Conservation (phyloP, 1,140 invertebrate species). For the Olivierus martensii region DNA sequence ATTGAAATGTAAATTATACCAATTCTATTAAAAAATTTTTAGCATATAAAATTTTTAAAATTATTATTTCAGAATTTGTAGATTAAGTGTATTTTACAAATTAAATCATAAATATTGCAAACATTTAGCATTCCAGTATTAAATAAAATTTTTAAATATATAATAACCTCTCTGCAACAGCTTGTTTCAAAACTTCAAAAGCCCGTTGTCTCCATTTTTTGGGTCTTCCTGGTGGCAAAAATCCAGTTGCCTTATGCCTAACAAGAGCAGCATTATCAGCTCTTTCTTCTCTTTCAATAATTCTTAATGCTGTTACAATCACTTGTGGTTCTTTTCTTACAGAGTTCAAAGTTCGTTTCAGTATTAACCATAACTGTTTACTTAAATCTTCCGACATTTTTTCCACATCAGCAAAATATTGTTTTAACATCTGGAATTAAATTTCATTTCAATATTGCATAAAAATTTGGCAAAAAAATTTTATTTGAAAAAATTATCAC, state of each 20-base stretch:
- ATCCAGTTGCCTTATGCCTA: constrained; percentile 64
- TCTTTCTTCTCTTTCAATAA: constrained; percentile 94
- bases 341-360: constrained; percentile 81
- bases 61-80: no score
- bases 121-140: no score
- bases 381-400: constrained; percentile 67
- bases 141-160: no score
- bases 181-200: constrained; percentile 60
- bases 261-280: constrained; percentile 62
- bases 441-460: no score
- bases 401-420: constrained; percentile 92
- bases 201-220: constrained; percentile 84
- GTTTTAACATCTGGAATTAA: constrained; percentile 48
- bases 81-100: no score
- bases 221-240: constrained; percentile 81
- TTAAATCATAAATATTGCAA: no score
- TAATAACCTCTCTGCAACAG: constrained; percentile 67
- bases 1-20: no score
- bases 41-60: no score
- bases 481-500: no score
- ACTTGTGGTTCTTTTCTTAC: constrained; percentile 80
- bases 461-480: no score
- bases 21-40: no score
- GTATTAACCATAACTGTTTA: constrained; percentile 76
- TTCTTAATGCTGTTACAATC: constrained; percentile 88